Evolutionary conservation across 1,140 invertebrate genomes (phyloP).

Genomic region (Bombus affinis): DNA sequence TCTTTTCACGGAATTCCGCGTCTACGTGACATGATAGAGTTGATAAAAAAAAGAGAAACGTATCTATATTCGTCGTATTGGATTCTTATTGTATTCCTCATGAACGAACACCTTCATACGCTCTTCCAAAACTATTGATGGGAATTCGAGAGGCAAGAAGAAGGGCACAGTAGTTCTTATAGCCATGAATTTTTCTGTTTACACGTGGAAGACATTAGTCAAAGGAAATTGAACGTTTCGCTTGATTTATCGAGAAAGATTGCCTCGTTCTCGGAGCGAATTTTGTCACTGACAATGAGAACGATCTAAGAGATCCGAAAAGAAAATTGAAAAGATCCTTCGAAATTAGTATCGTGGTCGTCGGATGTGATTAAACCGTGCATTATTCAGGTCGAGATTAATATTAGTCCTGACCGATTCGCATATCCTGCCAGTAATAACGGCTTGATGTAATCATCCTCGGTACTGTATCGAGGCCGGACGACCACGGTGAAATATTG

Average conservation of each 20-base stretch:
- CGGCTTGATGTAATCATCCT: slow-evolving; percentile 47
- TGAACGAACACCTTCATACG: not conserved
- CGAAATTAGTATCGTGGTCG: too few species aligned
- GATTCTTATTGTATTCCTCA: slow-evolving; percentile 2
- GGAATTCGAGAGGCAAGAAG: not conserved
- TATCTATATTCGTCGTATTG: not conserved
- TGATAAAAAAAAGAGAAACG: not conserved
- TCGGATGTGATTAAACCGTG: not conserved
- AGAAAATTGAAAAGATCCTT: not conserved
- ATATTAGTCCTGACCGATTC: slow-evolving; percentile 40
- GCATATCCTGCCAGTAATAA: slow-evolving; percentile 47
- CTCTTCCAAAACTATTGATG: not conserved
- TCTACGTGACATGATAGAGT: not conserved
- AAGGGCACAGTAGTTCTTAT: not conserved
- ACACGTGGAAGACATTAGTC: not conserved
- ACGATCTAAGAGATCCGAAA: not conserved
- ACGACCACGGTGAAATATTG: slow-evolving; percentile 47
- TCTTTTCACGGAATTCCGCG: not conserved
- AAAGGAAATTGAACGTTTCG: not conserved
- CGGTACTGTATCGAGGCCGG: slow-evolving; percentile 39
- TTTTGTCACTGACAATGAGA: not conserved
- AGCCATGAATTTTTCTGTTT: slow-evolving; percentile 1
- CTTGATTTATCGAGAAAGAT: not conserved
- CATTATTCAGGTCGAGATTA: slow-evolving; percentile 36
- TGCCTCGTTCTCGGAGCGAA: not conserved